Evolutionary conservation across 2,113 vertebrate species (phyloP).

Genomic region (Apodemus sylvaticus): DNA sequence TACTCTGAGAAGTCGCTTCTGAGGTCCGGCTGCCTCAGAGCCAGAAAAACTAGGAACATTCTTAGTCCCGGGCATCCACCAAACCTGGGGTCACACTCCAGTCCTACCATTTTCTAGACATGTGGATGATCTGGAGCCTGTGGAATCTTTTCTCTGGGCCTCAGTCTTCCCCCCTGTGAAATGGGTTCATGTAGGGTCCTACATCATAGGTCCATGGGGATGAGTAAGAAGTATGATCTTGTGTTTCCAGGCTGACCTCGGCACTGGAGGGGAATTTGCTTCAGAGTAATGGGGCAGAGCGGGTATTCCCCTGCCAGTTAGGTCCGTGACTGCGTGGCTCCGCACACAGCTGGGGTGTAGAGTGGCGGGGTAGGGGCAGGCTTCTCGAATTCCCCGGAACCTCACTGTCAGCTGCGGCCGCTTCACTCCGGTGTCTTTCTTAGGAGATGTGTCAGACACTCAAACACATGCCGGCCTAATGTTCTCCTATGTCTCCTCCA

Average conservation of each 20-base stretch:
- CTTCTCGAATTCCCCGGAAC: not conserved
- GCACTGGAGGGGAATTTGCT: not conserved
- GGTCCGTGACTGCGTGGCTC: not conserved
- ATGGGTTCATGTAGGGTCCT: not conserved
- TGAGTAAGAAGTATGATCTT: too few species aligned
- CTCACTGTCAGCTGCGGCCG: not conserved
- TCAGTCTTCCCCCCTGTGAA: not conserved
- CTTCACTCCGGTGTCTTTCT: slow-evolving; percentile 29
- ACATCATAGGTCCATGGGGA: not conserved
- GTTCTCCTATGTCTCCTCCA: not conserved
- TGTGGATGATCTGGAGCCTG: not conserved
- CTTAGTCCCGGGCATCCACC: not conserved
- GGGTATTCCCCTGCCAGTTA: rapidly evolving
- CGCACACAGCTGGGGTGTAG: not conserved
- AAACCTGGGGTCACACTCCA: not conserved
- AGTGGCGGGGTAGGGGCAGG: not conserved
- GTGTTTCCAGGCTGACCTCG: not conserved
- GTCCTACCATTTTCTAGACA: not conserved
- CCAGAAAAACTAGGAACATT: not conserved
- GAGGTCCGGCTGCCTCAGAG: not conserved
- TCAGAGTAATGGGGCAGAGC: not conserved
- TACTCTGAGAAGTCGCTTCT: not conserved
- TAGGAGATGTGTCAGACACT: not conserved
- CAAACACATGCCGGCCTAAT: not conserved
- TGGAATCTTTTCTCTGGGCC: not conserved